Base-by-base conservation (phyloP, 2,113 vertebrate genomes). In the Dendrocopos noguchii region DNA sequence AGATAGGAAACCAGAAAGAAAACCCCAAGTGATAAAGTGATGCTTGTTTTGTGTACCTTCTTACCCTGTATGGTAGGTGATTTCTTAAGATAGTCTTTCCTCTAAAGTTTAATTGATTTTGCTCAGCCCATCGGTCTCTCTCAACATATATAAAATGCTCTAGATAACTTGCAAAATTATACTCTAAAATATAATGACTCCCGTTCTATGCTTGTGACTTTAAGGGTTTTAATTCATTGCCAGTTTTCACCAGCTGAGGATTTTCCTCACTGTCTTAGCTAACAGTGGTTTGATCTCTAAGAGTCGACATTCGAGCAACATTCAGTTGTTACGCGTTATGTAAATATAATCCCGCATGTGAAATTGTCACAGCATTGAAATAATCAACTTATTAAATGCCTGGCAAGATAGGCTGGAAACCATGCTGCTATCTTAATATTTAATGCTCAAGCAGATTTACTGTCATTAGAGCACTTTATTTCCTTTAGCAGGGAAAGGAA, bases 101-200 rank as follows among this genome's bases (percentile, higher is more conserved):
- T 87, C 89, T 77, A 86, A 96, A 87, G 92, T 53, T 29, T 39
- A 87, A 82, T 84, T 88, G 77, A 96, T 91, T 96, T 90, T 88
- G 10, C 53, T 82, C 47, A 90, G 78, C n/a, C 86, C 77, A 87
- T 93, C 76, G 83, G 68, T 90, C 76, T 85, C 64, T 64, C 73
- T 91, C 78, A 89, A 85, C 79, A 21, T 61, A 89, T 17, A 83
- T 67, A 89, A 96, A 96, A 80, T n/a, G 39, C 76, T 91, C 79
- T 36, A 39, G 67, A 80, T 81, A 66, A 57, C 77, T 92, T 64
- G 16, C 61, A 63, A 83, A 90, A 93, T 87, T 68, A 87, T 15
- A 6, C 73, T 94, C 71, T 70, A 65, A 92, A 89, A 80, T 71
- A 82, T 84, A 87, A 87, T n/a, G 60, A 72, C 79, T 92, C 84